These are phyloP conservation scores for Colletes gigas DNA, from an alignment of 1,140 invertebrate genomes.

Conservation along the genomic window DNA sequence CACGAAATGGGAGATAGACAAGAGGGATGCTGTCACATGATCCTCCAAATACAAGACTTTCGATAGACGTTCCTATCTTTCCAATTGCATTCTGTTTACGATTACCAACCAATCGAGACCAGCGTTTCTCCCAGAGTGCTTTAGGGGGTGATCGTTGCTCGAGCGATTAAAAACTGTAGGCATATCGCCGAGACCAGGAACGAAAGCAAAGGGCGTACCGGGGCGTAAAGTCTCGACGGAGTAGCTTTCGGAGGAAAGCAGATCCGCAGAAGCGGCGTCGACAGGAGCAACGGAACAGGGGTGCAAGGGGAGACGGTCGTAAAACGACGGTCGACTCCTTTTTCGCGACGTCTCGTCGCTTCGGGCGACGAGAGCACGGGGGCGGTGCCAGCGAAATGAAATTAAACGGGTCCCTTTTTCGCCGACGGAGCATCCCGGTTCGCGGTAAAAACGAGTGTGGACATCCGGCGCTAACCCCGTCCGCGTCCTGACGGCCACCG, in stretches of 20 bases:
- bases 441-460: conserved; percentile 65
- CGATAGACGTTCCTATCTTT: too few species aligned
- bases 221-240: not conserved
- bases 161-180: not conserved
- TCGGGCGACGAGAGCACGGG: conserved; percentile 51
- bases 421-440: conserved; percentile 42
- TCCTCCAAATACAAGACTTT: too few species aligned
- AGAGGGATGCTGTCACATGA: too few species aligned
- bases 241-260: conserved; percentile 8
- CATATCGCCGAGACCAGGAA: not conserved
- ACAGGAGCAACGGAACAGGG: conserved; percentile 3
- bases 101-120: too few species aligned
- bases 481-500: not conserved
- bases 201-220: not conserved
- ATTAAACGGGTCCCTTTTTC: conserved; percentile 65
- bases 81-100: too few species aligned
- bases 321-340: conserved; percentile 58
- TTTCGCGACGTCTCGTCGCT: conserved; percentile 63
- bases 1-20: too few species aligned
- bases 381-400: conserved; percentile 64
- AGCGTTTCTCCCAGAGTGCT: too few species aligned
- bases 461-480: conserved; percentile 58
- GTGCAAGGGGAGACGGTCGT: conserved; percentile 41
- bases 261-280: conserved; percentile 16
- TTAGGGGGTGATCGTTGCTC: too few species aligned